A percentile compares a stretch with the other conserved stretches of the same genome.
phyloP scores from a whole-genome alignment of 2,113 vertebrate genomes.

The Gymnogyps californianus region DNA sequence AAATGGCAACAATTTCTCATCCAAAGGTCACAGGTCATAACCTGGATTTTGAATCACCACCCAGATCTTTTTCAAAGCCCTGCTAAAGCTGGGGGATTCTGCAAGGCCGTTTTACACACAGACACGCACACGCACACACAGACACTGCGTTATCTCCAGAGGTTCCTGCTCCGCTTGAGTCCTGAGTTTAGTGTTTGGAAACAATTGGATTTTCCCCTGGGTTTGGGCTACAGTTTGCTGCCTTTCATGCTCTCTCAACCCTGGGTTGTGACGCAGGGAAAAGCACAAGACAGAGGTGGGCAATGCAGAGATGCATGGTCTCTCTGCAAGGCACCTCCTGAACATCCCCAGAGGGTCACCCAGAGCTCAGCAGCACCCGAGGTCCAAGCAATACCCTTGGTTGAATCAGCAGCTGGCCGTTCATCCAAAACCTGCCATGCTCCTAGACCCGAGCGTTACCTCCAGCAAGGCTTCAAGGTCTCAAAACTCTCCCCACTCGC shows the following conservation, averaged over 20 bases:
- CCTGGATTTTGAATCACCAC: slow-evolving; percentile 80
- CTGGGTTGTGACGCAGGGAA: rapidly evolving
- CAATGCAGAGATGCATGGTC: rapidly evolving
- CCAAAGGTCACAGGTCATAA: slow-evolving; percentile 87
- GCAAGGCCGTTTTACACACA: background rate
- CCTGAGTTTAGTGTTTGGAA: background rate
- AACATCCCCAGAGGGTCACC: background rate
- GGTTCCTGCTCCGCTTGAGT: background rate
- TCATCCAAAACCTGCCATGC: background rate
- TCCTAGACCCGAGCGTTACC: background rate
- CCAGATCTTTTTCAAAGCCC: slow-evolving; percentile 69
- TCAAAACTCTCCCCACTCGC: rapidly evolving
- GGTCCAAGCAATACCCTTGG: rapidly evolving
- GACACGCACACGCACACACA: background rate
- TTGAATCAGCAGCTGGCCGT: rapidly evolving
- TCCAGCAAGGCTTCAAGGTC: background rate
- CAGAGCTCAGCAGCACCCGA: background rate
- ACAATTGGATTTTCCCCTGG: background rate
- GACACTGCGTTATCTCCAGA: background rate
- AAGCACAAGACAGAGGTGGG: background rate
- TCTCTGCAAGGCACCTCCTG: background rate
- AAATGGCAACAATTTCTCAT: slow-evolving; percentile 93
- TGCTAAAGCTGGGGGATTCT: slow-evolving; percentile 63
- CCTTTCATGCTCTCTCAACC: background rate
- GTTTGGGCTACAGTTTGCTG: background rate